Evolutionary conservation across 2,888 invertebrate genomes (phyloP).

Genomic region (Drosophila stalkeri): DNA sequence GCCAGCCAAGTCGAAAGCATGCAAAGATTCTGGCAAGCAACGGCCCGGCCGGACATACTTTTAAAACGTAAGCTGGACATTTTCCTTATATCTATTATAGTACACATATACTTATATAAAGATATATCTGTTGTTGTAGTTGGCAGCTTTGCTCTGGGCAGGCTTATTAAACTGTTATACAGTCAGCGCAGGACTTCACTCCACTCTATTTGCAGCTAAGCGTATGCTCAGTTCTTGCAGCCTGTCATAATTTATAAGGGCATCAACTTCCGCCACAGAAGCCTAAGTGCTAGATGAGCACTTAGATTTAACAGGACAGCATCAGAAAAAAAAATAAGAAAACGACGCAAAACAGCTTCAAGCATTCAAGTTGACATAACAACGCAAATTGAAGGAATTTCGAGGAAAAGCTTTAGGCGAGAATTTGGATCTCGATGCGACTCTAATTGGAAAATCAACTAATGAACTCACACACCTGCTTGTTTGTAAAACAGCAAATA

Average conservation of each 20-base stretch:
- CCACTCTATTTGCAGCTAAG: slow-evolving; percentile 17
- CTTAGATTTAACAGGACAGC: slow-evolving; percentile 23
- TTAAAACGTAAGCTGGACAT: slow-evolving; percentile 23
- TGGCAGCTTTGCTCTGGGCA: slow-evolving; percentile 15
- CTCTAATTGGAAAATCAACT: neutral
- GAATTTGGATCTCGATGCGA: neutral
- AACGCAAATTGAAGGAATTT: slow-evolving; percentile 30
- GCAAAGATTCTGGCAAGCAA: slow-evolving; percentile 1
- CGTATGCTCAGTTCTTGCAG: slow-evolving; percentile 19
- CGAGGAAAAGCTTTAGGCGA: slow-evolving; percentile 21
- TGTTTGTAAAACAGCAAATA: neutral
- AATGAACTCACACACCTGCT: neutral
- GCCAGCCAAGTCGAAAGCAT: slow-evolving; percentile 46
- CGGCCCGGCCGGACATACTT: slow-evolving; percentile 7
- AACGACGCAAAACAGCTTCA: slow-evolving; percentile 12
- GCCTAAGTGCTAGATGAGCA: slow-evolving; percentile 27
- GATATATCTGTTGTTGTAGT: neutral
- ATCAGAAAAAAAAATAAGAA: slow-evolving; percentile 16
- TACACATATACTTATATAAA: neutral
- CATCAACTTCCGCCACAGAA: slow-evolving; percentile 28
- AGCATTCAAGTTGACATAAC: slow-evolving; percentile 25
- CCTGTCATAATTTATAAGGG: slow-evolving; percentile 63
- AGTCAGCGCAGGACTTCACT: slow-evolving; percentile 12
- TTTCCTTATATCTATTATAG: slow-evolving; percentile 22
- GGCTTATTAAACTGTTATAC: slow-evolving; percentile 63